Evolutionary conservation across 1,140 invertebrate species (phyloP).

Genomic region (Hormaphis cornu): DNA sequence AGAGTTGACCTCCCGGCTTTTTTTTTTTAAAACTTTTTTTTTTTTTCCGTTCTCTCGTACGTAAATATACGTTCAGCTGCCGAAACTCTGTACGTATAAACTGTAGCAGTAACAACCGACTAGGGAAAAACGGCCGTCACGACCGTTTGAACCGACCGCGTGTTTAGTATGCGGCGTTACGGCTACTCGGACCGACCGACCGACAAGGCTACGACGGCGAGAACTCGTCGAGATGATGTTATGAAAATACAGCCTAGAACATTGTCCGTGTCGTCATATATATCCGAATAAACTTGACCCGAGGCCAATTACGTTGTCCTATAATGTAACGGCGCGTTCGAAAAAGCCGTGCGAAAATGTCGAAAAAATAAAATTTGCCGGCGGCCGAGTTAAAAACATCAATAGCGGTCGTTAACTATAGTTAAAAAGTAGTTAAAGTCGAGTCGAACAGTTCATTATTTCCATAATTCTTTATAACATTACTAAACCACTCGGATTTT

Average conservation of each 20-base stretch:
- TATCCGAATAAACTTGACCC: slow-evolving; percentile 18
- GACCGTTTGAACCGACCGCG: not conserved
- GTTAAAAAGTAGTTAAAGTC: no score
- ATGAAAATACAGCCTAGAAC: not conserved
- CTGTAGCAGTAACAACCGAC: not conserved
- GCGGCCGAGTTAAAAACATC: no score
- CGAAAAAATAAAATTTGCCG: no score
- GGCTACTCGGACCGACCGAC: not conserved
- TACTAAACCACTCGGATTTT: no score
- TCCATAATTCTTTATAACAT: no score
- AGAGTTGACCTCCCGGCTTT: no score
- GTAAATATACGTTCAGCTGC: no score
- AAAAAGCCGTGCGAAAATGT: no score
- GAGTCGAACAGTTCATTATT: no score
- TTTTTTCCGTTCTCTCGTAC: not conserved
- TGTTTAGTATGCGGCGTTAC: not conserved
- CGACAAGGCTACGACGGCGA: not conserved
- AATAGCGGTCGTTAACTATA: no score
- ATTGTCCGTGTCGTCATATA: not conserved
- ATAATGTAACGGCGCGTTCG: no score
- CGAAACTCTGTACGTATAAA: not conserved
- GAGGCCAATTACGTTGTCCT: slow-evolving; percentile 4
- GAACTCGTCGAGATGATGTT: not conserved
- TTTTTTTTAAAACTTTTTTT: no score
- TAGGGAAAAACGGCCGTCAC: slow-evolving; percentile 3